Base-by-base conservation (phyloP, 2,113 vertebrate genomes). In the Rhombomys opimus region DNA sequence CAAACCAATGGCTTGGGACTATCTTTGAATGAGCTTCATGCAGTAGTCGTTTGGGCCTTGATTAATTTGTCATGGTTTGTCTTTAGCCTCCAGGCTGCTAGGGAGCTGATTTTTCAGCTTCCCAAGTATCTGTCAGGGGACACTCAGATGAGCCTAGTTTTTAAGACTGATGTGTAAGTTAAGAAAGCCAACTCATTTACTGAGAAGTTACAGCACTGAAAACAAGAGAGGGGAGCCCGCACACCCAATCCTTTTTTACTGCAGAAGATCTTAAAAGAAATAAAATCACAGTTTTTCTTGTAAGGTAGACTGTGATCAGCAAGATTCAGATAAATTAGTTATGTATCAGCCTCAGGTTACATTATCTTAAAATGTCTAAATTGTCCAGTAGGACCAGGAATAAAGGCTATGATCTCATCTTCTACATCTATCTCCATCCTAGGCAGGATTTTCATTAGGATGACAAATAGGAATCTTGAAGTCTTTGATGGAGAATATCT, bases 151-250 rank as follows among this genome's bases (percentile, higher is more conserved):
- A 89, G 61, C 76, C 63, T 46, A 72, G 41, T 27, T 93, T 94
- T 89, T 87, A 95, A 90, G 75, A 78, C 0, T 38, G 72, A 81
- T 93, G 11, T 85, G 9, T 81, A 89, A 52, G 91, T 97, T 93
- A 97, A 84, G 75, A 90, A 96, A 95, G 57, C 67, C 73, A 96
- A 32, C 65, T 52, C 30, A 77, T 94, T 91, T 14, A 67, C 10
- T 46, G n/a, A 87, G 80, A 88, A 84, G 32, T 89, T 78, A 41
- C 7, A 32, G 46, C 25, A 15, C 78, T 13, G 77, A 89, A 35
- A 86, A 72, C 22, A 52, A 41, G 38, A 88, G 92, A 80, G 14
- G 88, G 15, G 46, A 59, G 81, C 14, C 50, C 18, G 1, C 18
- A 38, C 23, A 32, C 65, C 68, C 80, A 80, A 12, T 11, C 20